phyloP scores from a whole-genome alignment of 2,113 vertebrate species.

The Siphamia tubifer region DNA sequence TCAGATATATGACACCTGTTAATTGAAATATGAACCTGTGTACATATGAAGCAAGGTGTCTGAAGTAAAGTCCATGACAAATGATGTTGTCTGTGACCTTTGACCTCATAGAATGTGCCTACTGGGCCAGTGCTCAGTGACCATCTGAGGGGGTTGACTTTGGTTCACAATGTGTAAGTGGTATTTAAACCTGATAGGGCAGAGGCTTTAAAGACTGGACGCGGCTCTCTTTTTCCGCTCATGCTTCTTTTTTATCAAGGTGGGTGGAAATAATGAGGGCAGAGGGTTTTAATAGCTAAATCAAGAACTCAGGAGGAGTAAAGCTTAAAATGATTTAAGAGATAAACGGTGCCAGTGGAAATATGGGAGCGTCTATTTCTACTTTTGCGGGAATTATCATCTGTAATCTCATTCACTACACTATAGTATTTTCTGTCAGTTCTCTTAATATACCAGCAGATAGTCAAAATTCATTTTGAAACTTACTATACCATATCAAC shows the following conservation, averaged over 20 bases:
- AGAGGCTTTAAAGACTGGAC: slow-evolving; percentile 55
- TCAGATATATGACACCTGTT: slow-evolving; percentile 60
- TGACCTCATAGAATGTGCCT: slow-evolving; percentile 43
- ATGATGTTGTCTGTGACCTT: slow-evolving; percentile 46
- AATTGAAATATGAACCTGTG: slow-evolving; percentile 55
- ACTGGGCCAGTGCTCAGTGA: slow-evolving; percentile 13
- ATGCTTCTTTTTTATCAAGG: slow-evolving; percentile 56
- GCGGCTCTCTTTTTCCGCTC: slow-evolving; percentile 64
- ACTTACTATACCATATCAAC: too few relatives aligned
- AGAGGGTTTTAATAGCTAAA: slow-evolving; percentile 40
- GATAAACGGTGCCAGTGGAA: slow-evolving; percentile 1
- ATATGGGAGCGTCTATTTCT: neutral
- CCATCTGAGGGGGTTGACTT: slow-evolving; percentile 37
- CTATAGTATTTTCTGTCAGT: neutral
- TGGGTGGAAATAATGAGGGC: slow-evolving; percentile 64
- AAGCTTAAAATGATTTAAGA: slow-evolving; percentile 15
- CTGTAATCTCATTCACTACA: neutral
- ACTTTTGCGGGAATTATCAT: neutral
- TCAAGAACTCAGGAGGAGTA: slow-evolving; percentile 43
- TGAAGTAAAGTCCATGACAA: slow-evolving; percentile 53
- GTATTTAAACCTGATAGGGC: slow-evolving; percentile 60
- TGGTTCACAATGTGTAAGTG: slow-evolving; percentile 52
- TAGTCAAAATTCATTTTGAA: too few relatives aligned
- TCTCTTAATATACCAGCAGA: neutral
- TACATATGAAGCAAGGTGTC: slow-evolving; percentile 25